Base-by-base conservation (phyloP, 2,797 vertebrate species). In the Tadarida brasiliensis region DNA sequence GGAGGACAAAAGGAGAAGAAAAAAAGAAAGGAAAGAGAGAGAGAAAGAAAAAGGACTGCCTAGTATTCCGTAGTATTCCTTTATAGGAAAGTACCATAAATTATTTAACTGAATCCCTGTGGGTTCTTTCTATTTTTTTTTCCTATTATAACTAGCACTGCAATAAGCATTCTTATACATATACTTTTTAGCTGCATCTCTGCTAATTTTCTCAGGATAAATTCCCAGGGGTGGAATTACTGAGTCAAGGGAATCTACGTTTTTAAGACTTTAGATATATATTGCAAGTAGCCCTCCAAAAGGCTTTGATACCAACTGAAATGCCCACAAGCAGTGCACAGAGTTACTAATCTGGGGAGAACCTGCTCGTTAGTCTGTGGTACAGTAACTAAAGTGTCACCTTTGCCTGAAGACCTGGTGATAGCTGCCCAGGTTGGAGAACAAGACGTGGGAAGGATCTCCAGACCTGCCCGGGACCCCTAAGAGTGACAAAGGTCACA, bases 201-300 rank as follows among this genome's bases (percentile, higher is more conserved):
- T 96, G 63, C 78, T 82, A 73, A 85, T 87, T 97, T 97, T 93
- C 91, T 91, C 86, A 91, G 86, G 67, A 77, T 76, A 59, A 83
- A 83, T 83, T 94, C 73, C 89, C 87, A 84, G 28, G 9, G 20
- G 61, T 95, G 39, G 80, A 91, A 95, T 91, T 89, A 87, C 39
- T 68, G 70, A 78, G 73, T 91, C 86, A 91, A 47, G 68, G n/a
- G 26, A 93, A 76, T 90, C 81, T 90, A 77, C 22, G 74, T 83
- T 93, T 93, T 95, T 84, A 70, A 94, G 49, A 16, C 20, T 83
- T 90, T 80, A 91, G 57, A 57, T 73, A 20, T 24, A 47, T 30
- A 63, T 74, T 57, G 67, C 87, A 91, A 76, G 74, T 19, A 89
- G 22, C 54, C 33, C 33, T 80, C 90, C 85, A 22, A 65, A 92